Evolutionary conservation across 1,140 invertebrate species (phyloP).

Genomic region (Nixonia krombeini): DNA sequence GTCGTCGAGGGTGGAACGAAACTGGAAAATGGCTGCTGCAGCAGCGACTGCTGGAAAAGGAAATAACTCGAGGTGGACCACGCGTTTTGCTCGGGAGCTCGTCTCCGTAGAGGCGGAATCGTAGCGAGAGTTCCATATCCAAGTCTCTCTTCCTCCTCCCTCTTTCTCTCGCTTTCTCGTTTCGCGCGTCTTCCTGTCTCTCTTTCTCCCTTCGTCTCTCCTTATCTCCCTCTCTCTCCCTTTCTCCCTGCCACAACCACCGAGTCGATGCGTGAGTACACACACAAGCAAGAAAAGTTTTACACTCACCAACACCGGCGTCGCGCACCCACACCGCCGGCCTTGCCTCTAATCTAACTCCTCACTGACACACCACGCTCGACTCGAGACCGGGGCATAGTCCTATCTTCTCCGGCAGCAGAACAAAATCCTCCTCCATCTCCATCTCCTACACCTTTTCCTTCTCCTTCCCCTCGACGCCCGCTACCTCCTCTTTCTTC

Average conservation of each 20-base stretch:
- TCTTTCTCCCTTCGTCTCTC: constrained; percentile 33
- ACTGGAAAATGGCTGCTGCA: constrained; percentile 48
- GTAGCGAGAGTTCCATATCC: constrained; percentile 40
- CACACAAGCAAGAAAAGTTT: constrained; percentile 70
- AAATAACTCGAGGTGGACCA: constrained; percentile 67
- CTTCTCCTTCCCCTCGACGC: constrained; percentile 21
- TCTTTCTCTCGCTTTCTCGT: not conserved
- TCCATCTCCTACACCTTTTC: constrained; percentile 55
- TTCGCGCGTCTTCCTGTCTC: constrained; percentile 31
- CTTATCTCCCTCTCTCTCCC: constrained; percentile 24
- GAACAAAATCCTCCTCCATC: constrained; percentile 57
- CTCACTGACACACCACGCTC: constrained; percentile 53
- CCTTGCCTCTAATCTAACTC: constrained; percentile 67
- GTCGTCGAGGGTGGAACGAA: constrained; percentile 36
- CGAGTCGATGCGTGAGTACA: constrained; percentile 63
- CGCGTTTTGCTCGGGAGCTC: constrained; percentile 62
- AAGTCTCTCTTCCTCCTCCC: constrained; percentile 34
- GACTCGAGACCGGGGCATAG: constrained; percentile 29
- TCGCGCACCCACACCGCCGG: constrained; percentile 39
- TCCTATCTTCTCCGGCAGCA: constrained; percentile 57
- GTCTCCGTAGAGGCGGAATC: constrained; percentile 62
- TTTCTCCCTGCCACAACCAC: constrained; percentile 38
- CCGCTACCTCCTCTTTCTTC: constrained; percentile 21
- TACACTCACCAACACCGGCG: constrained; percentile 64
- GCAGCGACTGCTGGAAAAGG: constrained; percentile 53